Base-by-base conservation (phyloP, 2,888 invertebrate species). In the Lasioglossum calceatum region DNA sequence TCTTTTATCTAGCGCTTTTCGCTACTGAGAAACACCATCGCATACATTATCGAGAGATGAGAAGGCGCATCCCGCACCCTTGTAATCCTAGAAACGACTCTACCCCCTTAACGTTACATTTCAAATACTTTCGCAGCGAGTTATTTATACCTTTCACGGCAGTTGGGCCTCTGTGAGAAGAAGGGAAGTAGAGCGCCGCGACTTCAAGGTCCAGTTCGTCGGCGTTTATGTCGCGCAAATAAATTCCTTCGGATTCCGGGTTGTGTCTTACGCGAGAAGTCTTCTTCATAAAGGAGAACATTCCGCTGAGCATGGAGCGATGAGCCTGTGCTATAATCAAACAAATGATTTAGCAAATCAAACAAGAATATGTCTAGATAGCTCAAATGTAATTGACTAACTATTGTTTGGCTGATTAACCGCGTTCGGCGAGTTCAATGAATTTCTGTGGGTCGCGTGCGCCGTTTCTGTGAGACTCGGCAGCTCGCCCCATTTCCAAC, bases 141-240 rank as follows among this genome's bases (percentile, higher is more conserved):
- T 74, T 73, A 84, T 81, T 87, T 42, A 19, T 94, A 95, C 95
- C 95, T 95, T 95, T 95, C 76, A 89, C 92, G 61, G 89, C 90
- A 82, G 92, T 92, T 79, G 94, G 89, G 64, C 93, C 93, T 90
- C 94, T 96, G 92, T 94, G 96, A 94, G 95, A 96, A 94, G 97
- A 95, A 92, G 98, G 97, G 95, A 99, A 97, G 96, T 99, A 98
- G 92, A 99, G 96, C 93, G 98, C 97, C 90, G 98, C 97, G 88
- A 98, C 97, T 95, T 99, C 98, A n/a, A 99, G 99, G 95, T 99
- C 98, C 95, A 99, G 97, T 93, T 97, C 97, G 78, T 98, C 98
- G 47, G 98, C 97, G 94, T 98, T 98, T 86, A 99, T 96, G 94
- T 99, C 99, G 81, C 99, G 98, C 84, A 99, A 96, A 95, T 99